Percentiles rank a stretch among this genome's conserved stretches.
These are phyloP conservation scores for Heterocephalus glaber DNA, from an alignment of 2,113 vertebrate genomes.

Conservation along the genomic window DNA sequence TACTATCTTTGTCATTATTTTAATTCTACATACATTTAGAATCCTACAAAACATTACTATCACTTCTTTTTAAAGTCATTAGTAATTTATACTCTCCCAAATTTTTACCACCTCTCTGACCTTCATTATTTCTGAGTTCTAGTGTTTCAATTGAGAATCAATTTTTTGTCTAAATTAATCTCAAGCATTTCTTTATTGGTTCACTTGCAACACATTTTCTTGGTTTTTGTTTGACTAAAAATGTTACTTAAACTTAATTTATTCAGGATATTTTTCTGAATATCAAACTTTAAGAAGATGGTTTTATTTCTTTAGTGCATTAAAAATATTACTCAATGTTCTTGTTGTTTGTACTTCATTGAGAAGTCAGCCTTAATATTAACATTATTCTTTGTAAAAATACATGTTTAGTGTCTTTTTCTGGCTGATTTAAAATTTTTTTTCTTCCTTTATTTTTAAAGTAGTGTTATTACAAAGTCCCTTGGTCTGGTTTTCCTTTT, in stretches of 20 bases:
- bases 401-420: background rate
- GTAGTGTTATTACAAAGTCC: background rate
- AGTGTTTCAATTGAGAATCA: background rate
- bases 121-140: slow-evolving; percentile 21
- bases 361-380: background rate
- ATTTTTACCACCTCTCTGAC: background rate
- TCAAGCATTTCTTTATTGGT: background rate
- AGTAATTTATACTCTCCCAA: background rate
- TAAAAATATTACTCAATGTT: background rate
- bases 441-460: background rate
- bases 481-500: background rate
- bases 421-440: background rate
- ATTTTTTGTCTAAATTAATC: background rate
- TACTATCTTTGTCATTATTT: background rate
- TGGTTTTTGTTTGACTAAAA: background rate
- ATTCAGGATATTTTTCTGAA: background rate
- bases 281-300: background rate
- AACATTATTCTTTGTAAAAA: background rate
- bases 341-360: background rate
- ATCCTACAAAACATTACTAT: background rate
- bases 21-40: background rate
- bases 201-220: background rate
- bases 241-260: background rate
- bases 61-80: background rate
- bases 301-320: background rate